Evolutionary conservation across 2,113 vertebrate species (phyloP).

Genomic region (Gobio gobio): DNA sequence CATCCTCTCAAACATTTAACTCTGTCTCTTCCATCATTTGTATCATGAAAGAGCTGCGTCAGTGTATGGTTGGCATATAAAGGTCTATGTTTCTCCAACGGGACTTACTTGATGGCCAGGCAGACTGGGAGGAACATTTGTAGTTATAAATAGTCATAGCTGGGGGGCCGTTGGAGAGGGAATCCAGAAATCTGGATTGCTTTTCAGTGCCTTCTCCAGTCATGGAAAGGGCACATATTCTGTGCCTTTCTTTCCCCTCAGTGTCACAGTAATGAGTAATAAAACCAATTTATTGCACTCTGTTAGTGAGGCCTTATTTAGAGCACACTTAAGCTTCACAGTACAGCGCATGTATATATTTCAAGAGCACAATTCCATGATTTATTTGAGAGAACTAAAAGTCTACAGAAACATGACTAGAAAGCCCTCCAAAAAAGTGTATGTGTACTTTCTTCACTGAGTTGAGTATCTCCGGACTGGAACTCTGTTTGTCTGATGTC

Average conservation of each 20-base stretch:
- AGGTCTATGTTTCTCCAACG: constrained; percentile 26
- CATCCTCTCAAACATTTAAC: constrained; percentile 3
- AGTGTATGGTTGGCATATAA: constrained; percentile 1
- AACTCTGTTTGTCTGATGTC: no score
- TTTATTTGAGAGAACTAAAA: no score
- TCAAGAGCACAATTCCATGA: no score
- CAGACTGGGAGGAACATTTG: constrained; percentile 36
- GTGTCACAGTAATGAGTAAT: constrained; percentile 21
- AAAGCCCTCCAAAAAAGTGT: no score
- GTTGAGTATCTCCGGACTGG: no score
- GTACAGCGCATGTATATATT: no score
- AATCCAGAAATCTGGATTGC: constrained; percentile 41
- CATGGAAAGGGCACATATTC: constrained; percentile 16
- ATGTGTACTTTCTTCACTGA: no score
- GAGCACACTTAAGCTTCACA: neutral
- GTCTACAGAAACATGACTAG: no score
- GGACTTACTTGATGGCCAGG: constrained; percentile 30
- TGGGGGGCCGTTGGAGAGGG: constrained; percentile 34
- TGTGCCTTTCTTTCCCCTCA: constrained; percentile 24
- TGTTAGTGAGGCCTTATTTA: neutral
- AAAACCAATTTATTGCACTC: neutral
- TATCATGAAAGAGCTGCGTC: constrained; percentile 5
- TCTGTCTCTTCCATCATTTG: constrained; percentile 5
- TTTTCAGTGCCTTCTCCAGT: constrained; percentile 37
- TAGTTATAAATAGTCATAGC: constrained; percentile 51